These are phyloP conservation scores for Petrocephalus sullivani DNA, from an alignment of 2,797 vertebrate genomes.

Conservation along the genomic window DNA sequence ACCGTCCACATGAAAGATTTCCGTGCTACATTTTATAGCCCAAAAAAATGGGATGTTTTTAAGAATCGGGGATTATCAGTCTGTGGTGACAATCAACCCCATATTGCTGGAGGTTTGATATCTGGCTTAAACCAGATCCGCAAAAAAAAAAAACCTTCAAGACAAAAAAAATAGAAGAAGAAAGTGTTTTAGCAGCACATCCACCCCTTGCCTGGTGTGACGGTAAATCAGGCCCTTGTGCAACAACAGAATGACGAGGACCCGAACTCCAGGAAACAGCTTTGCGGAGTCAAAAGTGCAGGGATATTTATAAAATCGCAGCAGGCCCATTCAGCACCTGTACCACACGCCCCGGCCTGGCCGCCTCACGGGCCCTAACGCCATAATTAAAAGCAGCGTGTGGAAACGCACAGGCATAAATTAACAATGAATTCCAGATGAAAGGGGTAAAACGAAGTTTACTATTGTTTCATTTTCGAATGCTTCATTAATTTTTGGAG, in stretches of 20 bases:
- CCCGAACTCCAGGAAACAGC: conserved; percentile 64
- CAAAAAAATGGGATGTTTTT: conserved; percentile 62
- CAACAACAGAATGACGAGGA: conserved; percentile 49
- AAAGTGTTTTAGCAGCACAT: conserved; percentile 57
- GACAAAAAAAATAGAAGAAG: conserved; percentile 34
- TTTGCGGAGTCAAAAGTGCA: conserved; percentile 75
- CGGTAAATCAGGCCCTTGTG: conserved; percentile 62
- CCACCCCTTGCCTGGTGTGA: conserved; percentile 56
- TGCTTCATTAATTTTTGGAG: conserved; percentile 23
- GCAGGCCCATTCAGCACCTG: conserved; percentile 58
- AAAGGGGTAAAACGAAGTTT: conserved; percentile 35
- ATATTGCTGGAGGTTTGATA: conserved; percentile 69
- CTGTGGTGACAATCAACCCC: conserved; percentile 70
- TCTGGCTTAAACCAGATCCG: conserved; percentile 55
- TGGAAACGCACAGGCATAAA: conserved; percentile 57
- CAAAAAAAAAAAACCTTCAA: background rate
- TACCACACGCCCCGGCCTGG: conserved; percentile 54
- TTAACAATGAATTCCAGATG: conserved; percentile 50
- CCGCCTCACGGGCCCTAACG: conserved; percentile 51
- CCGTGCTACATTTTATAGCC: conserved; percentile 57
- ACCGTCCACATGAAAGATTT: conserved; percentile 18
- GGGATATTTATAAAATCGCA: conserved; percentile 72
- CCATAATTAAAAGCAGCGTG: conserved; percentile 59
- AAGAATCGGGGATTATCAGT: conserved; percentile 62
- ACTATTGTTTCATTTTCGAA: conserved; percentile 25